A percentile compares a stretch with the other conserved stretches of the same genome.
phyloP scores from a whole-genome alignment of 2,113 vertebrate genomes.

The Geococcyx californianus region DNA sequence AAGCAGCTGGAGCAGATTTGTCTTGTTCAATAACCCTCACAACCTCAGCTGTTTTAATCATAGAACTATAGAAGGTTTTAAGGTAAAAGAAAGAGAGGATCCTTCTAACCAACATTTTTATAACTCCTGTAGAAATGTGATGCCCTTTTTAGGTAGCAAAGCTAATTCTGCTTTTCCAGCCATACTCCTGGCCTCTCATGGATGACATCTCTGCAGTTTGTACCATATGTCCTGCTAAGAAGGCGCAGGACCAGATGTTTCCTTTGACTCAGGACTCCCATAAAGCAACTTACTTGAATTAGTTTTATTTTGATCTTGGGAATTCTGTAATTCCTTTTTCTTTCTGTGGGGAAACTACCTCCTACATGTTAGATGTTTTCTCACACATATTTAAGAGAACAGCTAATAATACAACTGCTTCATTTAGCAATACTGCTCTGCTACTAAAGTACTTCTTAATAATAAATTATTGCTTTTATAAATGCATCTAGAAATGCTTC shows the following conservation, averaged over 20 bases:
- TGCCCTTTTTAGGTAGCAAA: slow-evolving; percentile 57
- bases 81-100: background rate
- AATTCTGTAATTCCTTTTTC: slow-evolving; percentile 38
- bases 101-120: background rate
- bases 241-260: slow-evolving; percentile 70
- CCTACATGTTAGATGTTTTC: slow-evolving; percentile 13
- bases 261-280: slow-evolving; percentile 56
- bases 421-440: background rate
- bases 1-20: slow-evolving; percentile 23
- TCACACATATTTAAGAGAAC: background rate
- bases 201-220: slow-evolving; percentile 65
- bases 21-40: background rate
- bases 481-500: background rate
- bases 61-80: too few species aligned
- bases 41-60: background rate
- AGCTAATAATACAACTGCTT: background rate
- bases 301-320: slow-evolving; percentile 61
- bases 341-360: slow-evolving; percentile 9
- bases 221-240: slow-evolving; percentile 47
- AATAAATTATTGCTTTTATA: background rate
- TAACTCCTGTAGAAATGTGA: slow-evolving; percentile 19
- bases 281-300: slow-evolving; percentile 59
- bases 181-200: slow-evolving; percentile 20
- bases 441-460: background rate
- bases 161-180: background rate